phyloP scores from a whole-genome alignment of 2,888 invertebrate species.

The Microchrysa polita region DNA sequence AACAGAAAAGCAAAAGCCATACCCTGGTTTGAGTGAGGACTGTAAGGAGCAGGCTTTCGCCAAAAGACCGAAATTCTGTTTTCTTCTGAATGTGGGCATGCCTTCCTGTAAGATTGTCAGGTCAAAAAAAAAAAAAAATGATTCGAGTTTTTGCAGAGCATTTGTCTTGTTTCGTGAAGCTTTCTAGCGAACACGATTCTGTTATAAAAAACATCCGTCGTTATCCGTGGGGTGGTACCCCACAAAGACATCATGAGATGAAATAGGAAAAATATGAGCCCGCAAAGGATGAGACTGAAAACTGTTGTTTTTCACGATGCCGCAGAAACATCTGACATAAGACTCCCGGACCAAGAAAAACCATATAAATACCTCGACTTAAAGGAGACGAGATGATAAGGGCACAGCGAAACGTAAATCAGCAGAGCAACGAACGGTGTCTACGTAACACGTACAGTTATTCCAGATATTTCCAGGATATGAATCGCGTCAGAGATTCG shows the following conservation, averaged over 20 bases:
- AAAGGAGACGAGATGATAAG: neutral
- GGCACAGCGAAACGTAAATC: neutral
- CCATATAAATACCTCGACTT: neutral
- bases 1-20: neutral
- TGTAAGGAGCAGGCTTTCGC: neutral
- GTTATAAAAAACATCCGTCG: neutral
- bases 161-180: constrained; percentile 9
- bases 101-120: neutral
- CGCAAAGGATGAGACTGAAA: neutral
- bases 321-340: constrained; percentile 25
- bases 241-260: neutral
- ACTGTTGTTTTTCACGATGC: neutral
- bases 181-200: neutral
- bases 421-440: constrained; percentile 23
- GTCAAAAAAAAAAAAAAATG: neutral
- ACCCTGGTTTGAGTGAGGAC: neutral
- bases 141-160: constrained; percentile 7
- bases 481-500: neutral
- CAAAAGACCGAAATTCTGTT: neutral
- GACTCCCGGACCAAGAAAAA: constrained; percentile 15
- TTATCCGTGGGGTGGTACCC: neutral
- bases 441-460: neutral
- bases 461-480: constrained; percentile 17
- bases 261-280: constrained; percentile 26
- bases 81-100: neutral